Conservation (phyloP, 1,140 invertebrate genomes). For the Euura lappo region DNA sequence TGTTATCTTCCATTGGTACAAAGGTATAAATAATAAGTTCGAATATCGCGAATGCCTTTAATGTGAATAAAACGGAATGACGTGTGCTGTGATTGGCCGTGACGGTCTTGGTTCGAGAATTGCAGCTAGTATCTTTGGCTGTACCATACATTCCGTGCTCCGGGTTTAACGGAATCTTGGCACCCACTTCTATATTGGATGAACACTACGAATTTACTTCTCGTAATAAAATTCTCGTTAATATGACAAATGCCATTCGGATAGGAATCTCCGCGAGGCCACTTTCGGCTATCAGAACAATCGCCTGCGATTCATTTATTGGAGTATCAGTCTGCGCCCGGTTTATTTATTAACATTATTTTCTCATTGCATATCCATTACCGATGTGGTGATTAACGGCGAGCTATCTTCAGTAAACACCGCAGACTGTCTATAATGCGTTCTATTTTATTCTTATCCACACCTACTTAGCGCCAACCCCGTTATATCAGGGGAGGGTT, state of each 20-base stretch:
- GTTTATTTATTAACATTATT: background rate
- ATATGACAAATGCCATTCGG: background rate
- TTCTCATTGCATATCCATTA: background rate
- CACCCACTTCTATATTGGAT: background rate
- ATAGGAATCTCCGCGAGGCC: background rate
- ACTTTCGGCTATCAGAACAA: background rate
- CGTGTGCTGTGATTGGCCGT: background rate
- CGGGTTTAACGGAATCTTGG: background rate
- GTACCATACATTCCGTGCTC: background rate
- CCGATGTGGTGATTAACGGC: background rate
- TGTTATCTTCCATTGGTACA: too few relatives aligned
- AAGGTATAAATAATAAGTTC: too few relatives aligned
- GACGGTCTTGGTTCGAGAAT: background rate
- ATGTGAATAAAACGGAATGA: background rate
- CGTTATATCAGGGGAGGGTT: background rate
- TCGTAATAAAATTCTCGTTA: slow-evolving; percentile 1
- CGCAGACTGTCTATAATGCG: too few relatives aligned
- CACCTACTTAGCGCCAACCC: background rate
- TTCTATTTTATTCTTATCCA: background rate
- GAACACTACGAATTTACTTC: background rate
- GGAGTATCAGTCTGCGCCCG: background rate
- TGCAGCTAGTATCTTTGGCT: background rate
- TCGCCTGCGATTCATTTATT: background rate
- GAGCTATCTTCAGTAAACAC: background rate
- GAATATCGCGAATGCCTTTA: too few relatives aligned